Conservation (phyloP, 1,140 invertebrate genomes). For the Brachionus plicatilis region DNA sequence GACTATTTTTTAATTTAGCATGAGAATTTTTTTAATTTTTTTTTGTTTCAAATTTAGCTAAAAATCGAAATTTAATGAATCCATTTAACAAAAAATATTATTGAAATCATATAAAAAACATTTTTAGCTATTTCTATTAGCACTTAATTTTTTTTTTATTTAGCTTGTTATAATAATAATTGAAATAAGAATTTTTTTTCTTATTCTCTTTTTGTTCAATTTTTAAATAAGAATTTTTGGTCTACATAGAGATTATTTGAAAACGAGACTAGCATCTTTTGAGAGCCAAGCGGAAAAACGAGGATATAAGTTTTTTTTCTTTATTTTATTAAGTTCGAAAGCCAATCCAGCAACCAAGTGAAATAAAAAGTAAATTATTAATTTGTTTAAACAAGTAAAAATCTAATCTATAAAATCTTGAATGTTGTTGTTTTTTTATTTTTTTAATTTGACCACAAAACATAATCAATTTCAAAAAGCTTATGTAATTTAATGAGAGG, state of each 20-base stretch:
- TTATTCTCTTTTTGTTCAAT: not conserved
- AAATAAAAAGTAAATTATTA: too few species aligned
- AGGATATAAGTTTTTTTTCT: too few species aligned
- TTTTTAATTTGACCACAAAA: too few species aligned
- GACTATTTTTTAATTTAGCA: conserved; percentile 15
- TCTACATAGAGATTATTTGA: not conserved
- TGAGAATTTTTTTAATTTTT: conserved; percentile 24
- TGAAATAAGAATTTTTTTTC: conserved; percentile 3
- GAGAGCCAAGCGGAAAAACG: too few species aligned
- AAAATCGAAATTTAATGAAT: conserved; percentile 35
- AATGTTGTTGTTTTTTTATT: too few species aligned
- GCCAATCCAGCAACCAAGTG: too few species aligned
- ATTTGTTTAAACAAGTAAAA: too few species aligned
- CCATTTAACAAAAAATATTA: conserved; percentile 39
- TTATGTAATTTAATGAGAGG: too few species aligned
- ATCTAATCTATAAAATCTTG: too few species aligned
- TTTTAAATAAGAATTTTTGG: not conserved
- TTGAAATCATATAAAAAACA: conserved; percentile 38
- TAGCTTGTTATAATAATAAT: conserved; percentile 26
- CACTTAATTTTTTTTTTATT: conserved; percentile 28
- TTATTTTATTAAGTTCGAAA: too few species aligned
- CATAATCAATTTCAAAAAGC: too few species aligned
- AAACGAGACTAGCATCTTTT: not conserved
- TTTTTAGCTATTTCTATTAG: conserved; percentile 30
- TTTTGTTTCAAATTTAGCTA: conserved; percentile 11